Conservation (phyloP, 2,113 vertebrate species). For the Aldabrachelys gigantea region DNA sequence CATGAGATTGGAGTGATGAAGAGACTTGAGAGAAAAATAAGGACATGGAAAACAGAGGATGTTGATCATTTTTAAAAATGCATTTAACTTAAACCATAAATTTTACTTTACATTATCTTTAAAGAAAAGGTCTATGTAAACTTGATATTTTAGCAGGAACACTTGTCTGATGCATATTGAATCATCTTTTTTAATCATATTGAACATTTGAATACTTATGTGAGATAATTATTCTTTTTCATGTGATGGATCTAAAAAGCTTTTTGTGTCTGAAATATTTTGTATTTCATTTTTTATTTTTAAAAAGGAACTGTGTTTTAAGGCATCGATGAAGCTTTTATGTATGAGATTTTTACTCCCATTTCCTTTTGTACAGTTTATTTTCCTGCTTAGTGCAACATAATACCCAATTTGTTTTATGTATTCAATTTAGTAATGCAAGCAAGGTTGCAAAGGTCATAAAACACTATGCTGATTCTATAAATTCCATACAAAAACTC, state of each 20-base stretch:
- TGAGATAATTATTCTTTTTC: background rate
- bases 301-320: background rate
- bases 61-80: background rate
- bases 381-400: background rate
- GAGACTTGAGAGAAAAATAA: background rate
- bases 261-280: background rate
- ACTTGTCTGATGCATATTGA: background rate
- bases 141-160: background rate
- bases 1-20: background rate
- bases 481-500: background rate
- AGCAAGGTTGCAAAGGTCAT: background rate
- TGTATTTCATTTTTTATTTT: background rate
- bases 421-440: background rate
- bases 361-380: background rate
- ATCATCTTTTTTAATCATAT: background rate
- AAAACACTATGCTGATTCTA: background rate
- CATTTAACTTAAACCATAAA: background rate
- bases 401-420: background rate
- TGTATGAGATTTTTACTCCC: background rate
- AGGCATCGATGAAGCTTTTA: background rate
- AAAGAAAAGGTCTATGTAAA: background rate
- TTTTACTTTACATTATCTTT: background rate
- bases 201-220: background rate
- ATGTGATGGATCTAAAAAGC: background rate
- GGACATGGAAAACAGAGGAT: background rate